Conservation (phyloP, 2,888 invertebrate genomes). For the Crocallis elinguaria region DNA sequence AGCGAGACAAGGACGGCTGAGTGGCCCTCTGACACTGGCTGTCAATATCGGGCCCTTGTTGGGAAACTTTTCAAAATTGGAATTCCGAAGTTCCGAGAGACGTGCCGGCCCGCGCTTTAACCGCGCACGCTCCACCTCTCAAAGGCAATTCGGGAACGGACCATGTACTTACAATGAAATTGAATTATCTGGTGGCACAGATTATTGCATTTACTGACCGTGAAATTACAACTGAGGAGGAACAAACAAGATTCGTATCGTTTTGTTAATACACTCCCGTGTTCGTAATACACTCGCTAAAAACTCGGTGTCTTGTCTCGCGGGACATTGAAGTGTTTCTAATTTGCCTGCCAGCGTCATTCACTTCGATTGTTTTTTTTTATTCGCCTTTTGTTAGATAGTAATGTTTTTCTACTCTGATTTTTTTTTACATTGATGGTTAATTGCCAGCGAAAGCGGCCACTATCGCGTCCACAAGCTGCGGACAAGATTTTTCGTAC, state of each 20-base stretch:
- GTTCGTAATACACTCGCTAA: neutral
- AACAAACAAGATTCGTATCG: slow-evolving; percentile 46
- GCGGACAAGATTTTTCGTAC: no score
- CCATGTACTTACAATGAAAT: slow-evolving; percentile 77
- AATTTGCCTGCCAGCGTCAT: slow-evolving; percentile 11
- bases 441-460: no score
- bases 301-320: slow-evolving; percentile 1
- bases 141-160: slow-evolving; percentile 81
- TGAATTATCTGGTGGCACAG: slow-evolving; percentile 76
- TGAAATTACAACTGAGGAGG: slow-evolving; percentile 72
- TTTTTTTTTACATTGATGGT: no score
- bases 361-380: neutral
- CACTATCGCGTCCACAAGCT: no score
- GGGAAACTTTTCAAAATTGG: slow-evolving; percentile 84
- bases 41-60: slow-evolving; percentile 80
- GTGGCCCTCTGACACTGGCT: slow-evolving; percentile 76
- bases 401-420: no score
- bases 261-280: slow-evolving; percentile 17
- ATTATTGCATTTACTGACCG: slow-evolving; percentile 77
- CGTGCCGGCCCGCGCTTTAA: slow-evolving; percentile 73
- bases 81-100: slow-evolving; percentile 81
- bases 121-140: slow-evolving; percentile 77
- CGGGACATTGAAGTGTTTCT: slow-evolving; percentile 11
- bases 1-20: slow-evolving; percentile 55
- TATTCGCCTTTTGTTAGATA: neutral